Evolutionary conservation across 2,113 vertebrate species (phyloP), one percentile per base, ranked within the genome.

Genomic region (Lycocorax pyrrhopterus): DNA sequence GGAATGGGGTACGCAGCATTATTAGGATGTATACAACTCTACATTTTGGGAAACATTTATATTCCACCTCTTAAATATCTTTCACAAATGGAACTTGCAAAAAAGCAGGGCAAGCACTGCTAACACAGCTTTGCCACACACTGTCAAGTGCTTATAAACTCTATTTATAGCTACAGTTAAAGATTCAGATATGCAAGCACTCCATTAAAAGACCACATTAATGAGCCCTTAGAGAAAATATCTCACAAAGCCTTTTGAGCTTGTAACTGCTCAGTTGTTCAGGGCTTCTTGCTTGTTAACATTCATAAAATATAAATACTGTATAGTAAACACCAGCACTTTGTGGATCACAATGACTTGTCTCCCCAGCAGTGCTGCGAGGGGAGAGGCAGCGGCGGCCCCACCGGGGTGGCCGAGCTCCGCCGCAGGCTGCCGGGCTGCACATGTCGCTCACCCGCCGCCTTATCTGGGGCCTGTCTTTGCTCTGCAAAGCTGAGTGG

Each of bases 91-190:
- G 37, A 94, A 93, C 56, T 84, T 76, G 82, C 51, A 53, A 78
- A 96, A 96, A 95, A 94, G 78, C 93, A 93, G 93, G 95, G 79
- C 90, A 90, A 94, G 87, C 79, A 56, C 67, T 95, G 93, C 93
- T 96, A 96, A 85, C 84, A 46, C 87, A 92, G 87, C 96, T 97
- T 96, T 95, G 92, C 95, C 94, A 96, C 95, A 96, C 84, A 83
- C 90, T 96, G 96, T 96, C 97, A 96, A 97, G 92, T 94, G 91
- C 95, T 96, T 96, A 93, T 94, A 95, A 96, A 94, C 90, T 64
- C 97, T 97, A 97, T 97, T 97, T 97, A 97, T 97, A 97, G 96
- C 95, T 92, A 84, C 94, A 93, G 94, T 97, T 97, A 96, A 96
- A 90, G 94, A 97, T 97, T 97, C 96, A 97, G 95, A 96, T 96